Evolutionary conservation across 2,797 vertebrate genomes (phyloP), one percentile per base, ranked within the genome.

Genomic region (Halcyon smyrnensis): DNA sequence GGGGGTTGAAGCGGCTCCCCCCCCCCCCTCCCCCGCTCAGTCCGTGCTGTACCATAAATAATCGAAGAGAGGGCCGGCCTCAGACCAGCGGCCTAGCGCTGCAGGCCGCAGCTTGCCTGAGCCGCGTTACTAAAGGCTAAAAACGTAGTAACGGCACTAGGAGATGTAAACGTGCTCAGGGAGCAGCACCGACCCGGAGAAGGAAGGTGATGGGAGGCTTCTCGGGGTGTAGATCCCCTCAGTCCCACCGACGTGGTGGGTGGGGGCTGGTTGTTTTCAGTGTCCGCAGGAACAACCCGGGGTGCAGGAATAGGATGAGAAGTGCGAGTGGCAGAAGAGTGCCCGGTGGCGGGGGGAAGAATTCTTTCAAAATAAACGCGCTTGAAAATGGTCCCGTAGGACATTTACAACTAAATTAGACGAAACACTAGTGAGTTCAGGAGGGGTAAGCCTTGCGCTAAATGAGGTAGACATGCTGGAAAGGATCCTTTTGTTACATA

Each of bases 211-310:
- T 1, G 25, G 48, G 46, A 23, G 17, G 24, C 10, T 1, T 30
- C 1, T 1, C 11, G 1, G 4, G 0, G 5, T 10, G 41, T 1
- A 3, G 25, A 4, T 4, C 1, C 25, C 16, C 28, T 18, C 48
- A 9, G 4, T 4, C 5, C 6, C 3, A 3, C 21, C 1, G 18
- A 3, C 18, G 1, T 10, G 1, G 11, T 3, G 1, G 2, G 2
- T 15, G 6, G 4, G 27, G 4, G 27, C n/a, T 19, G 37, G 6
- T 8, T 23, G 1, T 41, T 15, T 13, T 5, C 15, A 3, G 32
- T 7, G 24, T n/a, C 5, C 1, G 1, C 13, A 3, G 50, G 69
- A 11, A 11, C 30, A 2, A 6, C 8, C 2, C 21, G 0, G 11
- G 4, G 5, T 15, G 30, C 50, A 17, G 50, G 54, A 14, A 11